These are phyloP conservation scores for Saccopteryx leptura DNA, from an alignment of 2,113 vertebrate genomes.

Conservation along the genomic window DNA sequence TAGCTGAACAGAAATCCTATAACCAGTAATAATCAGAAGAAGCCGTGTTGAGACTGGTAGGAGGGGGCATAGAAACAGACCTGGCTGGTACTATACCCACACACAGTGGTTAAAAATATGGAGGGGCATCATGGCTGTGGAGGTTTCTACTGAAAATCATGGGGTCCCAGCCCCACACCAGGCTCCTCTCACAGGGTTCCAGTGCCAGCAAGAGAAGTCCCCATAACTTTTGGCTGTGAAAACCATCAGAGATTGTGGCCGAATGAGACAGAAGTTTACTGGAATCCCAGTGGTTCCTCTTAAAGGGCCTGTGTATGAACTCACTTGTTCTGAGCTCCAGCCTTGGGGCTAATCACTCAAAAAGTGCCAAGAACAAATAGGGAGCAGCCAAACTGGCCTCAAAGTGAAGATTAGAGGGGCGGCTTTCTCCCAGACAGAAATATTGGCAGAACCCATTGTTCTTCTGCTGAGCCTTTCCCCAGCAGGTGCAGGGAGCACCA, in stretches of 20 bases:
- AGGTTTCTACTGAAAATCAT: neutral
- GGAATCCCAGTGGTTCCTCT: no score
- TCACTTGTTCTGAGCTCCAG: neutral
- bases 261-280: neutral
- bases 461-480: no score
- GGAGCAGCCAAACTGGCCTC: neutral
- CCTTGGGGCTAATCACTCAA: neutral
- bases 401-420: neutral
- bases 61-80: neutral
- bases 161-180: neutral
- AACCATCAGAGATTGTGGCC: neutral
- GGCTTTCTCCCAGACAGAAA: neutral
- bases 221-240: neutral
- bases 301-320: neutral
- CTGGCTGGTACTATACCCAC: neutral
- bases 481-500: neutral
- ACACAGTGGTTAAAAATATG: neutral
- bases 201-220: neutral
- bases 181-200: neutral
- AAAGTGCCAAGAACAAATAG: neutral
- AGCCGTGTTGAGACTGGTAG: neutral
- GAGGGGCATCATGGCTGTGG: neutral
- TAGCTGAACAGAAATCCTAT: neutral
- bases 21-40: neutral
- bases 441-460: neutral